Percentiles rank a stretch among this genome's conserved stretches.
Conservation (phyloP, 2,113 vertebrate genomes). For the Eretmochelys imbricata region DNA sequence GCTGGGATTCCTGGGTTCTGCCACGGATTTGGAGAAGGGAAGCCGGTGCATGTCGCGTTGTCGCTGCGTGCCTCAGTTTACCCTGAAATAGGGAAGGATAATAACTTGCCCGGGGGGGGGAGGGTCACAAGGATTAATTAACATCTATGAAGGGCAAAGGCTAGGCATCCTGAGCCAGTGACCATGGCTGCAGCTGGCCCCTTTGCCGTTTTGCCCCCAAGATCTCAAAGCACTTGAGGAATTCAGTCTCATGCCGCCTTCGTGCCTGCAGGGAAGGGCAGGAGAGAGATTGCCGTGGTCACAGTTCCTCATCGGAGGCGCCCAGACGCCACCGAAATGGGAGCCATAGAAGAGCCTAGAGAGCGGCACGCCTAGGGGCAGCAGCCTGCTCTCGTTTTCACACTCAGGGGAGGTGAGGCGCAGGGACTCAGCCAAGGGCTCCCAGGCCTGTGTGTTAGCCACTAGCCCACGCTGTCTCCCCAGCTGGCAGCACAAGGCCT, state of each 20-base stretch:
- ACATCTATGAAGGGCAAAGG: not conserved
- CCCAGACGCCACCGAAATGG: not conserved
- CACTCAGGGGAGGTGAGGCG: not conserved
- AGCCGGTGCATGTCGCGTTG: fast-evolving
- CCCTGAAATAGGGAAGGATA: not conserved
- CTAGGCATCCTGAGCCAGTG: not conserved
- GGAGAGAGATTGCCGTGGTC: not conserved
- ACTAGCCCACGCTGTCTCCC: not conserved
- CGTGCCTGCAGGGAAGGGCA: not conserved
- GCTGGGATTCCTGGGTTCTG: not conserved
- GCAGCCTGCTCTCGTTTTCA: not conserved
- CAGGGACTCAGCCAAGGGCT: not conserved
- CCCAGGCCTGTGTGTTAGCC: not conserved
- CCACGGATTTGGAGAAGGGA: not conserved
- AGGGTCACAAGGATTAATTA: not conserved
- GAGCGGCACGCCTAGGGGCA: too few relatives aligned
- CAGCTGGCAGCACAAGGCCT: not conserved
- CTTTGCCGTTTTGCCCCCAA: too few relatives aligned
- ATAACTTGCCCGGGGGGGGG: not conserved
- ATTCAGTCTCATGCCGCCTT: not conserved
- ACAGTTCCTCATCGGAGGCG: not conserved
- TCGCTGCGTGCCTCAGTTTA: not conserved
- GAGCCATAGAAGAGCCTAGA: not conserved
- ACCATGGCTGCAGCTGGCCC: not conserved
- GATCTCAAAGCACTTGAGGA: not conserved